These are phyloP conservation scores for Eudasyphora cyanicolor DNA, from an alignment of 2,888 invertebrate species.

Conservation along the genomic window DNA sequence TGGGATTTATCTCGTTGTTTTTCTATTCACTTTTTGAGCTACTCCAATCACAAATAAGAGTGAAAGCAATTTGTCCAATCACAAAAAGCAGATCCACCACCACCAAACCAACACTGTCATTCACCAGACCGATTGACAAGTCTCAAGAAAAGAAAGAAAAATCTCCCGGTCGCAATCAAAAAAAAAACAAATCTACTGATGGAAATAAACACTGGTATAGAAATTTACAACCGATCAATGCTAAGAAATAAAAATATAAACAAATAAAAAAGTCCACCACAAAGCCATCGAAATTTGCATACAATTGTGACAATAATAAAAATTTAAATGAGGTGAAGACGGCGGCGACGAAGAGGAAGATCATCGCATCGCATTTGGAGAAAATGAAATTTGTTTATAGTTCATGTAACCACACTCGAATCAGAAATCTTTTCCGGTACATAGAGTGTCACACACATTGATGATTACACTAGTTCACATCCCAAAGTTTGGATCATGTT, in stretches of 20 bases:
- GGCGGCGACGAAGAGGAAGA: neutral
- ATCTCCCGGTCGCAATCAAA: neutral
- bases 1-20: neutral
- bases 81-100: conserved; percentile 22
- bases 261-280: conserved; percentile 23
- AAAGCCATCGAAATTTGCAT: conserved; percentile 53
- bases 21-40: neutral
- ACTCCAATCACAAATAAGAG: conserved; percentile 44
- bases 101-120: too few relatives aligned
- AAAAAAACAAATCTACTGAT: neutral
- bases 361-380: neutral
- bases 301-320: conserved; percentile 57
- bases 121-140: neutral
- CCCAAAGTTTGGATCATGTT: too few relatives aligned
- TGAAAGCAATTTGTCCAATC: conserved; percentile 54
- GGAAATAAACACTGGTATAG: conserved; percentile 18
- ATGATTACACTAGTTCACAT: too few relatives aligned
- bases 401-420: conserved; percentile 7
- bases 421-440: conserved; percentile 8
- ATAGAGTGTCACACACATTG: neutral
- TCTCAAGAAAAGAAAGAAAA: neutral
- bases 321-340: conserved; percentile 37
- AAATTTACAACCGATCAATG: conserved; percentile 39
- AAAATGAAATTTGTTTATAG: conserved; percentile 39
- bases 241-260: conserved; percentile 25